A percentile compares a stretch with the other conserved stretches of the same genome.
Evolutionary conservation across 2,797 vertebrate genomes (phyloP).

Genomic region (Typhlichthys subterraneus): DNA sequence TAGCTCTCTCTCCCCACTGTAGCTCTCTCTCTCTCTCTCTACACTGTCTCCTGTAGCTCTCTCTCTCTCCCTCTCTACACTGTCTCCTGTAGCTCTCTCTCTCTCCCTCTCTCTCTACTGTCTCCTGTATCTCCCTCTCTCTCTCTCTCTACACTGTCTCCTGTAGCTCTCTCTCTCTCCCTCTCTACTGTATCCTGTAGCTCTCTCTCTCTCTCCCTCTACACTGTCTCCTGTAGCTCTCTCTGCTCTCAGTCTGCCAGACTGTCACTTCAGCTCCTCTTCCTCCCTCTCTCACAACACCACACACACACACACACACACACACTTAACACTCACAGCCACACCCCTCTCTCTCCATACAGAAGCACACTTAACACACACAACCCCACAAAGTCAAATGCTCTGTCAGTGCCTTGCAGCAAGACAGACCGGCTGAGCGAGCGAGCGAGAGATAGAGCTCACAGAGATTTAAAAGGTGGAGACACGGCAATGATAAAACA

Average conservation of each 20-base stretch:
- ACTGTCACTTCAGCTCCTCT: constrained; percentile 43
- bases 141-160: constrained; percentile 20
- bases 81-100: constrained; percentile 6
- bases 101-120: constrained; percentile 6
- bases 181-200: no score
- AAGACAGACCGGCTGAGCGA: constrained; percentile 83
- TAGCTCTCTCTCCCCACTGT: constrained; percentile 31
- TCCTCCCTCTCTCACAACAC: constrained; percentile 24
- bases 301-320: constrained; percentile 10
- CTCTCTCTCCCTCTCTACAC: constrained; percentile 9
- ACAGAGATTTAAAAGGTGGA: not conserved
- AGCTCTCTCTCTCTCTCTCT: constrained; percentile 35
- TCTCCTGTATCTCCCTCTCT: not conserved
- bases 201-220: constrained; percentile 29
- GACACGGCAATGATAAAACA: no score
- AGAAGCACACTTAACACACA: not conserved
- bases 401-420: constrained; percentile 62
- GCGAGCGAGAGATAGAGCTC: not conserved
- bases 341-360: constrained; percentile 14
- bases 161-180: constrained; percentile 1
- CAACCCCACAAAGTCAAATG: constrained; percentile 21
- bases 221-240: constrained; percentile 8
- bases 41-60: constrained; percentile 2
- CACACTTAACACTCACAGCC: not conserved
- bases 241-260: constrained; percentile 37